A percentile compares a stretch with the other conserved stretches of the same genome.
phyloP scores from a whole-genome alignment of 2,797 vertebrate genomes.

The Cetoscarus ocellatus region DNA sequence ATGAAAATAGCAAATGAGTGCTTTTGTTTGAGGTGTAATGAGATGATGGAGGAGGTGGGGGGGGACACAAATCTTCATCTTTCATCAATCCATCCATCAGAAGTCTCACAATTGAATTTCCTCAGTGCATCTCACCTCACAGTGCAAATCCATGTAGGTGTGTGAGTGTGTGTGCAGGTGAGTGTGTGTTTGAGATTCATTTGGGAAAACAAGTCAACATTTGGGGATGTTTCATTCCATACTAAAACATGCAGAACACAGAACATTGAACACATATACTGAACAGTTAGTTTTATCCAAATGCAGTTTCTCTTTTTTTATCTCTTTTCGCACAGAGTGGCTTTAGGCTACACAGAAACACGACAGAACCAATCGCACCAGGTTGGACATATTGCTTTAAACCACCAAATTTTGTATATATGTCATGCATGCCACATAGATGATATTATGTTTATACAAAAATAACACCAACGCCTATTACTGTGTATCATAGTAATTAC shows the following conservation, averaged over 20 bases:
- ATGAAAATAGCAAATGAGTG: conserved; percentile 10
- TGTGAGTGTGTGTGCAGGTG: conserved; percentile 27
- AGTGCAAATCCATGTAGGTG: conserved; percentile 54
- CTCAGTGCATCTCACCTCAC: conserved; percentile 82
- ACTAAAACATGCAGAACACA: conserved; percentile 89
- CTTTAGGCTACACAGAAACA: conserved; percentile 87
- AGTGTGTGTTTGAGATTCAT: conserved; percentile 50
- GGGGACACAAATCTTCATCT: conserved; percentile 26
- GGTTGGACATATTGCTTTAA: conserved; percentile 92
- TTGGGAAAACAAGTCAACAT: conserved; percentile 73
- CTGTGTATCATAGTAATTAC: conserved; percentile 89
- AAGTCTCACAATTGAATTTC: conserved; percentile 60
- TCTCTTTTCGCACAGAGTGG: conserved; percentile 75
- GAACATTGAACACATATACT: conserved; percentile 86
- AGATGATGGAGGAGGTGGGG: conserved; percentile 29
- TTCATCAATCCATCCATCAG: conserved; percentile 61
- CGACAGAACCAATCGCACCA: conserved; percentile 88
- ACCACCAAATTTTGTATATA: conserved; percentile 89
- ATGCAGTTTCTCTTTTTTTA: conserved; percentile 72
- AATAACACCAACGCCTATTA: conserved; percentile 94
- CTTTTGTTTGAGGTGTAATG: conserved; percentile 21
- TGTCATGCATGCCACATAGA: conserved; percentile 96
- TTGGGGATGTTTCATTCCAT: conserved; percentile 83
- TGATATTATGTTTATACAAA: conserved; percentile 94
- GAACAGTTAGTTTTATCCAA: conserved; percentile 82